Percentiles rank a stretch among this genome's conserved stretches.
Conservation (phyloP, 2,797 vertebrate species). For the Phylloscopus collybita region DNA sequence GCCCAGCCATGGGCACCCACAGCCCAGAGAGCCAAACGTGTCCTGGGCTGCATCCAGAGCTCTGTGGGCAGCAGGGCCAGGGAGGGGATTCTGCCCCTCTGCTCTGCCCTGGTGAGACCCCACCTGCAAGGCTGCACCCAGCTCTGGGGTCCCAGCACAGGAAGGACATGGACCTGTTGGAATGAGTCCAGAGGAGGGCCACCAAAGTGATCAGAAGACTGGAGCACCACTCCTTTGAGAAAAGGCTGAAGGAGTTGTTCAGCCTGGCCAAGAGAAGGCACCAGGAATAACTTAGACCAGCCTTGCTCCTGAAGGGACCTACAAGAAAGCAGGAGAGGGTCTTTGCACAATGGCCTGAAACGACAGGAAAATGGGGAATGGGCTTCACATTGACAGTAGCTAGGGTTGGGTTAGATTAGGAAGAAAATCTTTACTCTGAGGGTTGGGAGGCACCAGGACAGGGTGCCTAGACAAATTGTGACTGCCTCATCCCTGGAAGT, state of each 20-base stretch:
- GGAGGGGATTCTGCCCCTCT: background rate
- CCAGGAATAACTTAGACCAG: background rate
- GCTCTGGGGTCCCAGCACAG: background rate
- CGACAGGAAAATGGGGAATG: background rate
- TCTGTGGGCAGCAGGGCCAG: rapidly evolving
- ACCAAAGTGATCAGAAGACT: rapidly evolving
- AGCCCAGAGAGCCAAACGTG: rapidly evolving
- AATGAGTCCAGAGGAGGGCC: rapidly evolving
- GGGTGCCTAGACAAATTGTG: background rate
- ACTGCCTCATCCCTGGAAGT: background rate
- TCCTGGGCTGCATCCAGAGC: background rate
- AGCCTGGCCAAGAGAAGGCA: background rate
- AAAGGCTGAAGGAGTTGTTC: background rate
- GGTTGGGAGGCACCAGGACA: background rate
- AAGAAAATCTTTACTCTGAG: background rate
- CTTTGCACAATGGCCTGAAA: background rate
- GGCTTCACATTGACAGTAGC: background rate
- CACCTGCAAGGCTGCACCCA: background rate
- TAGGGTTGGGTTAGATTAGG: background rate
- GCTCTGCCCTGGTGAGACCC: background rate
- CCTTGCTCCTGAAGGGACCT: background rate
- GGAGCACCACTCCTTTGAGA: rapidly evolving
- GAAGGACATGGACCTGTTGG: rapidly evolving
- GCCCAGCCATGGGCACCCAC: background rate
- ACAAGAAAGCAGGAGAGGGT: background rate